Base-by-base conservation (phyloP, 1,140 invertebrate species). In the Sarcophaga peregrina region DNA sequence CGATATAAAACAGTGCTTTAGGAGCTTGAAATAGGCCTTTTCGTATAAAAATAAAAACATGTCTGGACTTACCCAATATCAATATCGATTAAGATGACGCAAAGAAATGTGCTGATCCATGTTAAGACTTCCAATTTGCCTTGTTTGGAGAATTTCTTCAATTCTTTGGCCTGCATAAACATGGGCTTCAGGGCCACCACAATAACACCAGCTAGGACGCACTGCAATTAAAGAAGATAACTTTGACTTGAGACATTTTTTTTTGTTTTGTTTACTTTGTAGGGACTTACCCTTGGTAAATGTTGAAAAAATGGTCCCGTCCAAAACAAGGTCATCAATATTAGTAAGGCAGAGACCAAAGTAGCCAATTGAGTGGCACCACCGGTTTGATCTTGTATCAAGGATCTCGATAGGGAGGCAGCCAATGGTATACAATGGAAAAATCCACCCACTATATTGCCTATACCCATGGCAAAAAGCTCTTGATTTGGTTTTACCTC, bases 401-500 rank as follows among this genome's bases (percentile, higher is more conserved):
- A 92, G 0, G 95, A 96, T 78, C 96, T 91, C 0, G 96, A 97
- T 11, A 98, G 89, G 6, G 96, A 97, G 8, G 95, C 96, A 8
- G 95, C 94, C 85, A 96, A 92, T 8, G 97, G 96, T 87, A 96
- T 93, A 86, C 96, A 97, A 8, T 93, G 93, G 91, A 98, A 97
- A 86, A 97, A 96, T 0, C 96, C 96, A 0, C 95, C 95, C 52
- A 96, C 92, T 52, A 96, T 90, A 87, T 97, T 97, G 82, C 95
- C 94, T 0, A 94, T 85, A 46, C 96, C 96, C 92, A 94, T 91
- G 5, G 96, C 95, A 73, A 96, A 90, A 0, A 97, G 89, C 91
- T 97, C 97, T 91, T 99, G 98, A 91, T 98, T 98, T 0, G 96
- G 92, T 85, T 97, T 93, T 1, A 99, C 93, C 85, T 96, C 94